phyloP scores from a whole-genome alignment of 1,140 invertebrate species.

The Drosophila rhopaloa region DNA sequence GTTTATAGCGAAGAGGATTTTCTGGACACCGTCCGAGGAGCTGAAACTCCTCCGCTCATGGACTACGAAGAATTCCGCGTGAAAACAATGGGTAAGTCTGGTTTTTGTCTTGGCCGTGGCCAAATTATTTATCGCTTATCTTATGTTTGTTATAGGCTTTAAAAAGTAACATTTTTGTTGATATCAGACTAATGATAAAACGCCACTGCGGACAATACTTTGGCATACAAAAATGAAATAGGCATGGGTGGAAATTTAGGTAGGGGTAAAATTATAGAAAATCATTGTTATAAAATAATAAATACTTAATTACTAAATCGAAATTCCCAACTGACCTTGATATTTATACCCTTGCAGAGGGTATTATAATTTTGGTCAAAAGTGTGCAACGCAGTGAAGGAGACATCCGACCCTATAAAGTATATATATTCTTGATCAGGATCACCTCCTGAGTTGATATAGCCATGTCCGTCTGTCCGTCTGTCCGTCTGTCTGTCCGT shows the following conservation, averaged over 20 bases:
- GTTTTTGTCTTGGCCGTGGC: constrained; percentile 17
- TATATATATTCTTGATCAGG: too few relatives aligned
- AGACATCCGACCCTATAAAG: too few relatives aligned
- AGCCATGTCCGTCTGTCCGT: too few relatives aligned
- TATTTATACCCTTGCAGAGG: too few relatives aligned
- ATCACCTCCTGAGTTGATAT: too few relatives aligned
- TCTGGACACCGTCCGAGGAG: constrained; percentile 49
- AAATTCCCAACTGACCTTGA: too few relatives aligned
- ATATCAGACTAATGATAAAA: constrained; percentile 70
- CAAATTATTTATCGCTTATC: constrained; percentile 64
- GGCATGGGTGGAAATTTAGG: not conserved
- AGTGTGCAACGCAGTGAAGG: too few relatives aligned
- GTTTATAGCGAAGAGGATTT: constrained; percentile 66
- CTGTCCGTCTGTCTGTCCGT: too few relatives aligned
- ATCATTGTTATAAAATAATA: not conserved
- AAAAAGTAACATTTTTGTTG: constrained; percentile 22
- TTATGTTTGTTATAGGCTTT: constrained; percentile 63
- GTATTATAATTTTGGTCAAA: too few relatives aligned
- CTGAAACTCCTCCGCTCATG: constrained; percentile 61
- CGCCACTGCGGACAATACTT: constrained; percentile 37
- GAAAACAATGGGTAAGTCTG: constrained; percentile 68
- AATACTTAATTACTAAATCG: not conserved
- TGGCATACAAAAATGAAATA: constrained; percentile 32
- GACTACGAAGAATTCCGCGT: constrained; percentile 69
- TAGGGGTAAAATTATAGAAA: not conserved